Base-by-base conservation (phyloP, 64 coral and sea anemone species). In the Montipora sp. region DNA sequence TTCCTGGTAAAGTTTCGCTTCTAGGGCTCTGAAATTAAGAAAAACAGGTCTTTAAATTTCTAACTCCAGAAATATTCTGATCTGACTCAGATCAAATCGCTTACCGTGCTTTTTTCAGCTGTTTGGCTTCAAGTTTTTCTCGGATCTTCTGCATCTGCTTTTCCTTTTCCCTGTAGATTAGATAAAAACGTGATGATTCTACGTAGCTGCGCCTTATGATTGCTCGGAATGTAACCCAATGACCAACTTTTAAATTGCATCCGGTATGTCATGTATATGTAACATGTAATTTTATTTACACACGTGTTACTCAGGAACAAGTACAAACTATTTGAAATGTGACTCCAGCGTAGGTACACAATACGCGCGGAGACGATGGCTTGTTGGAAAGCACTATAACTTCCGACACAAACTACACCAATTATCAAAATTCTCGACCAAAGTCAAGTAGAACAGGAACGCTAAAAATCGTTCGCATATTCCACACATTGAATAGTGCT, bases 41-140 rank as follows among this genome's bases (percentile, higher is more conserved):
- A 12, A 2, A 87, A 18, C 18, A 84, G 14, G 15, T 36, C 5
- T 21, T 22, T 24, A 18, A 92, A 21, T 13, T 53, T 46, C 23
- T 14, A 11, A 76, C 20, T 20, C 68, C 14, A 76, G 53, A 57
- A 11, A 57, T 6, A 57, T 57, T 57, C 11, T 11, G 7, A 57
- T 57, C 11, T 57, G 53, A 11, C 11, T 57, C 11, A 57, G 4
- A 7, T 11, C 6, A 57, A 8, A 57, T 6, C 0, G 53, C 21
- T 4, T 91, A 98, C 96, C 88, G 94, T 45, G 93, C 94, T 89
- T 96, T 99, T 51, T 99, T 99, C 14, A 96, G 66, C 79, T 92
- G 94, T 83, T 99, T 99, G 67, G 93, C 77, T 55, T 96, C 84
- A 75, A 99, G 53, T 78, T 99, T 99, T 75, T 96, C 94, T 57